Percentiles rank a stretch among this genome's conserved stretches.
These are phyloP conservation scores for Rhodophaea formosa DNA, from an alignment of 2,888 invertebrate genomes.

Conservation along the genomic window DNA sequence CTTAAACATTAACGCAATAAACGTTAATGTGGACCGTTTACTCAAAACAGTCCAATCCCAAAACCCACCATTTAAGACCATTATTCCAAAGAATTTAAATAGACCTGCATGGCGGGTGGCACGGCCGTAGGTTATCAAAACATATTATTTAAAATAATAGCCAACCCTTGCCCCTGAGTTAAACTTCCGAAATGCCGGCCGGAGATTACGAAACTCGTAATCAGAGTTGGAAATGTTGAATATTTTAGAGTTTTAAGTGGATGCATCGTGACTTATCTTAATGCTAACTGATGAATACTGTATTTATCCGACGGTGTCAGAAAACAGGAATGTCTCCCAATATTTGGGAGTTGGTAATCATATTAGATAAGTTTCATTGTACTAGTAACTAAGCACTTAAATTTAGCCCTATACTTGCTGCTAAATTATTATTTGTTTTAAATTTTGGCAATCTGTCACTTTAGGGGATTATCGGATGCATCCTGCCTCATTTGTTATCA, in stretches of 20 bases:
- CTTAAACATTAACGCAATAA: neutral
- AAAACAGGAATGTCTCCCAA: too few relatives aligned
- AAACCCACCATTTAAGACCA: neutral
- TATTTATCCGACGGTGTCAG: too few relatives aligned
- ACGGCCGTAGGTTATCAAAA: conserved; percentile 4
- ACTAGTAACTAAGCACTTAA: too few relatives aligned
- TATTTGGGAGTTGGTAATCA: too few relatives aligned
- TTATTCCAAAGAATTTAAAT: neutral
- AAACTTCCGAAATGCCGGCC: conserved; percentile 8
- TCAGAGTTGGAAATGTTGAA: conserved; percentile 4
- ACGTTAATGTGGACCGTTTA: neutral
- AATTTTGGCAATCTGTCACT: too few relatives aligned
- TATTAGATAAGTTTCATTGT: too few relatives aligned
- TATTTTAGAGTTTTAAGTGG: neutral
- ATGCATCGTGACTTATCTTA: neutral
- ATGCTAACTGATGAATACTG: neutral
- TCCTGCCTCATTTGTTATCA: too few relatives aligned
- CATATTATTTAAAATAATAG: conserved; percentile 12
- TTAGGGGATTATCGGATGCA: too few relatives aligned
- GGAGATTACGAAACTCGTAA: conserved; percentile 1
- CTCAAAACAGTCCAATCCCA: neutral
- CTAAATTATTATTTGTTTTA: too few relatives aligned
- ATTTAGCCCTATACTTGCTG: too few relatives aligned
- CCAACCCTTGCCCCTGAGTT: conserved; percentile 5
- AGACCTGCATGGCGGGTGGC: neutral